phyloP scores from a whole-genome alignment of 2,797 vertebrate genomes.

The Gymnothorax javanicus region DNA sequence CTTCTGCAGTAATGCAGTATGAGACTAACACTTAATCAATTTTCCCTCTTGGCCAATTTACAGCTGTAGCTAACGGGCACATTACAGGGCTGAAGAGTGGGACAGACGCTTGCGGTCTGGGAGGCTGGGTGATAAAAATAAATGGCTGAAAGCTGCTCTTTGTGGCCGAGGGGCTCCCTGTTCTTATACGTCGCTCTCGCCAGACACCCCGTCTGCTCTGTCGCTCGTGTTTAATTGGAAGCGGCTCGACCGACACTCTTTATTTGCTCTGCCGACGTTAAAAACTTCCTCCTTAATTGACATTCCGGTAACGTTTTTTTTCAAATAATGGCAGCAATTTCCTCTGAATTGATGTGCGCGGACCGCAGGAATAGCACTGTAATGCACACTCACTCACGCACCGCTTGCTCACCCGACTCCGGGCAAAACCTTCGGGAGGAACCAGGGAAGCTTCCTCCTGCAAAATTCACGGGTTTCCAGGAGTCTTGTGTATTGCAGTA shows the following conservation, averaged over 20 bases:
- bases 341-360: constrained; percentile 64
- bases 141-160: constrained; percentile 60
- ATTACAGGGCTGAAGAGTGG: constrained; percentile 15
- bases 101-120: constrained; percentile 14
- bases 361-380: neutral
- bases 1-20: constrained; percentile 58
- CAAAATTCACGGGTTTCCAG: neutral
- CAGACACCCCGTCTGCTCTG: constrained; percentile 73
- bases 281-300: constrained; percentile 77
- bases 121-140: constrained; percentile 18
- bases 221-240: constrained; percentile 69
- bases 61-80: neutral
- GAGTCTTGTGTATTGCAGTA: constrained; percentile 20
- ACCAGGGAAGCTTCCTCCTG: neutral
- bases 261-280: constrained; percentile 73
- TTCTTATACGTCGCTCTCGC: constrained; percentile 49
- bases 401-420: neutral
- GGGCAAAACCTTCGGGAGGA: neutral
- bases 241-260: constrained; percentile 63
- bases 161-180: constrained; percentile 44
- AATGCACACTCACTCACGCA: neutral
- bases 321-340: constrained; percentile 76
- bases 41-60: constrained; percentile 26
- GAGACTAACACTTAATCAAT: constrained; percentile 54
- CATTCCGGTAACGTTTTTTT: constrained; percentile 73